Evolutionary conservation across 1,140 invertebrate species (phyloP), one percentile per base, ranked within the genome.

Genomic region (Plodia interpunctella): DNA sequence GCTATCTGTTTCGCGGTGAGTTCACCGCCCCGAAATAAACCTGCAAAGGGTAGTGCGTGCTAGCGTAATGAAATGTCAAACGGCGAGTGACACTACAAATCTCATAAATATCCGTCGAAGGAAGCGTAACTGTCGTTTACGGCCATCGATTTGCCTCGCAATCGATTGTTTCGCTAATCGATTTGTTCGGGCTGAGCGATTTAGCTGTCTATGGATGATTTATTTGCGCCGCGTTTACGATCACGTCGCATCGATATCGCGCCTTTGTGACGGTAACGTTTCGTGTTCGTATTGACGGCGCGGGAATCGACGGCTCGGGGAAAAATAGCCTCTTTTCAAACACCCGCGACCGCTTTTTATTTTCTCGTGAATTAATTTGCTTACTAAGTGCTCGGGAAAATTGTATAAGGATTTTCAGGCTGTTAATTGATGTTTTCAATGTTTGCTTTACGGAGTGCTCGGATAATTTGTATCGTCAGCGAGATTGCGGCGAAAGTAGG

Each of bases 361-460:
- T 74, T 74, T 69, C 62, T 67, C 62, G 63, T 69, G 72, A 76
- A 76, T 81, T 80, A 77, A 83, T 83, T 83, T 79, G 68, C 72
- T 71, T 65, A 57, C 66, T 70, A 72, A 69, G 70, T 73, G 74
- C 70, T 70, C 49, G 60, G 60, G 59, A 57, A 74, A 72, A 70
- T 76, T 74, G 67, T 66, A 62, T 35, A 50, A 57, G 55, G 66
- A 72, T 74, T 74, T 73, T 60, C 60, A 65, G 57, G 55, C 57
- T 59, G 64, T 70, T 71, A 66, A 74, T 76, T 69, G 68, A 49
- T 57, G 60, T 62, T 74, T 68, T 66, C 54, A 65, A 62, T 66
- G 63, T 77, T 80, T 77, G 64, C 66, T 57, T 70, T 66, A 51
- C 50, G 59, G 60, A 72, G 68, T 70, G 66, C 62, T 57, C 59